Base-by-base conservation (phyloP, 2,888 invertebrate genomes). In the Pantelozetes paolii region DNA sequence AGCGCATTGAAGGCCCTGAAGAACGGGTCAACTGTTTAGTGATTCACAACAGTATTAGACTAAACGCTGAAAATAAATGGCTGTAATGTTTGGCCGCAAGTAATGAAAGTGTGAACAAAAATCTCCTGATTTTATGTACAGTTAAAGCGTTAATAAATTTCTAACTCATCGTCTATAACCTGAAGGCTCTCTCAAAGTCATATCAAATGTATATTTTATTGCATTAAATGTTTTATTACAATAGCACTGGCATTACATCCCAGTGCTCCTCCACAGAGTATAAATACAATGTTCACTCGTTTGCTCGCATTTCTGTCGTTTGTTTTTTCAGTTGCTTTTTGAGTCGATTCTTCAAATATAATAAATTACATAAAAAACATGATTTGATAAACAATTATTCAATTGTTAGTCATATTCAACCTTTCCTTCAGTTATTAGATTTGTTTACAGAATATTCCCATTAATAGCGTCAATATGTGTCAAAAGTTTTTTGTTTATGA, bases 361-460 rank as follows among this genome's bases (percentile, higher is more conserved):
- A n/a, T n/a, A n/a, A 54, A 57, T 57, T 57, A 28, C 18, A 57
- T 28, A 28, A 57, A 18, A 57, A 13, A 20, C 48, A 15, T 57
- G 28, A 28, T 57, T 57, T 57, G 18, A 13, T 57, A 57, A 28
- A 57, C 26, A 11, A 9, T 54, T 54, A 54, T 57, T 57, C 54
- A 26, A 23, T 54, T 26, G 6, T 2, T 26, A 45, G 20, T 50
- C 30, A 57, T 2, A 28, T 28, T 28, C 0, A 13, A 69, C 8
- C 45, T 45, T 45, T 69, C 23, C 18, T 69, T 69, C 6, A 69
- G 18, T 69, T 42, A 69, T 69, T 42, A 69, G 26, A 69, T 40
- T 69, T 69, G 69, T 69, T 69, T 69, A 69, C 69, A 26, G 23
- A 64, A 36, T 69, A 42, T 42, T 67, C 67, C 67, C 40, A 69